A percentile compares a stretch with the other conserved stretches of the same genome.
These are phyloP conservation scores for Drosophila truncata DNA, from an alignment of 1,140 invertebrate species.

Conservation along the genomic window DNA sequence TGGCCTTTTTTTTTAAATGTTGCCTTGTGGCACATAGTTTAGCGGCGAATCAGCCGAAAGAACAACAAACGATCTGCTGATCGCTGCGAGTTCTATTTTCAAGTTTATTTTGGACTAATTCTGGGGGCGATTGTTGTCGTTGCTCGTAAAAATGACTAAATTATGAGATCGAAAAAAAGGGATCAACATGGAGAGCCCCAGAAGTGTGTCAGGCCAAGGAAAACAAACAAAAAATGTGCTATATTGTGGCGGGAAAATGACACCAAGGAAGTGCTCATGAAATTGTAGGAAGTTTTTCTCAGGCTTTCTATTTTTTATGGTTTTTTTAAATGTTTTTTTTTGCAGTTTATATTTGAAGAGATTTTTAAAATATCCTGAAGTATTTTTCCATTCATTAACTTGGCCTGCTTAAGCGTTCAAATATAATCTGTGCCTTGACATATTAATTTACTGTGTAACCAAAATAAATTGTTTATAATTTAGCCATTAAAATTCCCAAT, in stretches of 20 bases:
- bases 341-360: no score
- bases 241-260: conserved; percentile 3
- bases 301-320: background rate
- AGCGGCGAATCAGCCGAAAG: conserved; percentile 52
- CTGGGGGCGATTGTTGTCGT: conserved; percentile 53
- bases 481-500: conserved; percentile 38
- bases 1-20: conserved; percentile 26
- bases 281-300: background rate
- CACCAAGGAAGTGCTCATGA: background rate
- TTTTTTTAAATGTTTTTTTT: background rate
- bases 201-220: conserved; percentile 31
- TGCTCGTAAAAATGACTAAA: conserved; percentile 63
- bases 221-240: conserved; percentile 12
- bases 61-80: conserved; percentile 41
- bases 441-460: conserved; percentile 3
- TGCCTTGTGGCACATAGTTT: conserved; percentile 76
- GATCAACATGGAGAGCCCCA: background rate
- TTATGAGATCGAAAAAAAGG: conserved; percentile 52
- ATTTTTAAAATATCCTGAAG: no score
- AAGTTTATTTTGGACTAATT: conserved; percentile 70
- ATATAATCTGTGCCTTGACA: background rate
- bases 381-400: no score
- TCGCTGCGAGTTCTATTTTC: conserved; percentile 51
- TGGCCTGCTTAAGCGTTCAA: background rate
- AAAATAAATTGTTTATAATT: conserved; percentile 7